Evolutionary conservation across 2,113 vertebrate genomes (phyloP).

Genomic region (Phaethornis superciliosus): DNA sequence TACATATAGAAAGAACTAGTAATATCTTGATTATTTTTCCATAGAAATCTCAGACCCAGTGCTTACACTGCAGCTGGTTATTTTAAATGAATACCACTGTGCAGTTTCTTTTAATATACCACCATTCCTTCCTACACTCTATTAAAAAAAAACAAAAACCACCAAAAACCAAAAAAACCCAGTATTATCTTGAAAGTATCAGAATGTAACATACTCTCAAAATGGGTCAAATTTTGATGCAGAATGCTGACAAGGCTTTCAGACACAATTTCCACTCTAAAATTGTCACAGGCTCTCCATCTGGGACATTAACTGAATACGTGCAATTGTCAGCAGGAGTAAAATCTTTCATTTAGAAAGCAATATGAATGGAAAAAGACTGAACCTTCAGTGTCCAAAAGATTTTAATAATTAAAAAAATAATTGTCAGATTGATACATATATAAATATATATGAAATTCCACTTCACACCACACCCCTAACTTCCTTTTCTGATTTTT

Average conservation of each 20-base stretch:
- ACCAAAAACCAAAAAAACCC: not conserved
- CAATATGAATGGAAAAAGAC: not conserved
- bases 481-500: not conserved
- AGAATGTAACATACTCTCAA: not conserved
- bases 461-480: not conserved
- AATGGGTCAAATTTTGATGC: slow-evolving; percentile 37
- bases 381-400: not conserved
- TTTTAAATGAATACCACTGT: not conserved
- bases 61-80: not conserved
- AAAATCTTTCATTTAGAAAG: slow-evolving; percentile 15
- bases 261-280: slow-evolving; percentile 29
- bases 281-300: slow-evolving; percentile 40
- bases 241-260: slow-evolving; percentile 25
- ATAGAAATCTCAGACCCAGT: not conserved
- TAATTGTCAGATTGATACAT: not conserved
- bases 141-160: not conserved
- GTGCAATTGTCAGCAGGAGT: slow-evolving; percentile 21
- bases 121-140: not conserved
- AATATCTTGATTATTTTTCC: not conserved
- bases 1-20: not conserved
- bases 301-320: not conserved
- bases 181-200: not conserved
- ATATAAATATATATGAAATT: not conserved
- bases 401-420: not conserved
- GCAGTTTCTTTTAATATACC: not conserved